Evolutionary conservation across 2,797 vertebrate genomes (phyloP).

Genomic region (Helicolenus hilgendorfi): DNA sequence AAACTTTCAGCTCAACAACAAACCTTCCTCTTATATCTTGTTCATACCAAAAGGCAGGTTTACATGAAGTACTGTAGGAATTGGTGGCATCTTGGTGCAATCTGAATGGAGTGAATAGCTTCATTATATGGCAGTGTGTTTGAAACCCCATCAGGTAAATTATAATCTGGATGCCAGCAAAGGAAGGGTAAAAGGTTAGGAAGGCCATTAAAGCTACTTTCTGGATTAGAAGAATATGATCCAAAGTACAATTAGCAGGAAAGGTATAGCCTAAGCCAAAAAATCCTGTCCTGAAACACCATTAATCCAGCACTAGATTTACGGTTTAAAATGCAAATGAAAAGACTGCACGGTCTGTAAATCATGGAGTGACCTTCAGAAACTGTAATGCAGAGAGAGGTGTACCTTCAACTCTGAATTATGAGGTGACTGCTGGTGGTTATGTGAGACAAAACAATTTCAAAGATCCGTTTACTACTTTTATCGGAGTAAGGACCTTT

Average conservation of each 20-base stretch:
- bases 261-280: conserved; percentile 35
- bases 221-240: conserved; percentile 45
- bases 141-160: conserved; percentile 23
- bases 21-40: not conserved
- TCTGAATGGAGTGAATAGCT: not conserved
- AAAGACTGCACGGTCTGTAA: not conserved
- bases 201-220: conserved; percentile 47
- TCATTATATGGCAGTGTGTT: not conserved
- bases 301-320: conserved; percentile 24
- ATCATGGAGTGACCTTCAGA: conserved; percentile 40
- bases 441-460: not conserved
- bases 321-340: conserved; percentile 21
- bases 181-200: conserved; percentile 52
- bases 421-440: not conserved
- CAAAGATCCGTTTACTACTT: not conserved
- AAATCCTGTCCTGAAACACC: not conserved
- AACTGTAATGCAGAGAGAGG: not conserved
- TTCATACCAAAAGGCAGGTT: not conserved
- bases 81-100: not conserved
- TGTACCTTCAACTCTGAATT: not conserved
- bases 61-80: not conserved
- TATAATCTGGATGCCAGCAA: conserved; percentile 46
- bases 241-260: conserved; percentile 27
- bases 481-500: not conserved
- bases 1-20: conserved; percentile 19